phyloP scores from a whole-genome alignment of 2,113 vertebrate genomes.

The Notarius lentiginosus region DNA sequence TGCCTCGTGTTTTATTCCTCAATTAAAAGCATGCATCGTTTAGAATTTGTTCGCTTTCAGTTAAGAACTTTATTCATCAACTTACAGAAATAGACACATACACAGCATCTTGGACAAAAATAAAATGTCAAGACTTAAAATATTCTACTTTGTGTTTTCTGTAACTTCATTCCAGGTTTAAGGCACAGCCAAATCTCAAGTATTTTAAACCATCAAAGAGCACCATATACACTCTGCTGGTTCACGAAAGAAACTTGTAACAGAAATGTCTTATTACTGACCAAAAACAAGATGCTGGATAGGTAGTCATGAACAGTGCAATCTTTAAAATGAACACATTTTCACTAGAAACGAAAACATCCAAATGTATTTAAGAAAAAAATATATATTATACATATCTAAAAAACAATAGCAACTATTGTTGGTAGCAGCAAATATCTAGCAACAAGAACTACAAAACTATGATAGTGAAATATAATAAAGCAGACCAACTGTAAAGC shows the following conservation, averaged over 20 bases:
- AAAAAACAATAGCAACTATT: neutral
- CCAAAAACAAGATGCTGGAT: neutral
- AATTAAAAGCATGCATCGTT: neutral
- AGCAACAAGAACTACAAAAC: neutral
- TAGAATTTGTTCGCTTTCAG: neutral
- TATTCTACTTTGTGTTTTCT: neutral
- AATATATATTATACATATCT: neutral
- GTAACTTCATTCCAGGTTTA: slow-evolving; percentile 25
- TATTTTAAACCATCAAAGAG: slow-evolving; percentile 15
- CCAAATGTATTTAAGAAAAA: neutral
- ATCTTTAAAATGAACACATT: neutral
- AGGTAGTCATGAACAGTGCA: neutral
- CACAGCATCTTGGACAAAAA: neutral
- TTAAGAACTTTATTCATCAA: neutral
- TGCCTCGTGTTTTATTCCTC: too few relatives aligned
- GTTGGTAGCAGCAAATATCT: neutral
- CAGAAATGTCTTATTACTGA: neutral
- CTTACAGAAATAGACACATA: neutral
- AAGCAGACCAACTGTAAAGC: too few relatives aligned
- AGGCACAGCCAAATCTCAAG: slow-evolving; percentile 53
- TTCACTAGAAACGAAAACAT: neutral
- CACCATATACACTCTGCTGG: slow-evolving; percentile 32
- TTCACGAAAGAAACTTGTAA: neutral
- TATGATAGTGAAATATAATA: neutral
- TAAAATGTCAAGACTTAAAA: neutral